A percentile compares a stretch with the other conserved stretches of the same genome.
Evolutionary conservation across 2,797 vertebrate species (phyloP).

Genomic region (Enteromius thamalakanensis): DNA sequence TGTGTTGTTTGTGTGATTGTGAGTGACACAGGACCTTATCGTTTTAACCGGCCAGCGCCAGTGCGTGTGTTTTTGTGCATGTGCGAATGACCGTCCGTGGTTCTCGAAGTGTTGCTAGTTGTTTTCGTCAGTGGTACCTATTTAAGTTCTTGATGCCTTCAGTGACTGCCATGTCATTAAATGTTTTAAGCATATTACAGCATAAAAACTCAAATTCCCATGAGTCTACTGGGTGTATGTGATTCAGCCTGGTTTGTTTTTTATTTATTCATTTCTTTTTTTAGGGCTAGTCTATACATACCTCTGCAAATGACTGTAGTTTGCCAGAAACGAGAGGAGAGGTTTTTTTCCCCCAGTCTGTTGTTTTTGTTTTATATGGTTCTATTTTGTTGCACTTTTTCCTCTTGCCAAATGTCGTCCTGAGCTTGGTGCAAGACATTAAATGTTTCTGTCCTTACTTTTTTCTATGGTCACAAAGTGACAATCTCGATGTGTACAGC

Average conservation of each 20-base stretch:
- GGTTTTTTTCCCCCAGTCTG: constrained; percentile 43
- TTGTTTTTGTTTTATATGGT: constrained; percentile 49
- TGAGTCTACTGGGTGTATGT: constrained; percentile 8
- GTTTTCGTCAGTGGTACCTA: constrained; percentile 71
- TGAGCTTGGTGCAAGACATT: constrained; percentile 66
- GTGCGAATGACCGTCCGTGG: constrained; percentile 61
- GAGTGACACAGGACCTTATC: constrained; percentile 61
- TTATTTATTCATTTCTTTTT: neutral
- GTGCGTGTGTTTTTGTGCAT: constrained; percentile 49
- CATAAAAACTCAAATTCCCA: constrained; percentile 16
- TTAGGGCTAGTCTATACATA: constrained; percentile 41
- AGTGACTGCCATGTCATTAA: constrained; percentile 37
- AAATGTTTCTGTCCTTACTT: constrained; percentile 70
- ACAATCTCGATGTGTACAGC: constrained; percentile 53
- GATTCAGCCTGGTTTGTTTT: neutral
- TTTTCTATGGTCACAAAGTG: constrained; percentile 63
- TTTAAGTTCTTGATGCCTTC: constrained; percentile 58
- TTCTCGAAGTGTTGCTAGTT: constrained; percentile 64
- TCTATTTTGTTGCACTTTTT: constrained; percentile 63
- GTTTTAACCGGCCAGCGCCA: constrained; percentile 59
- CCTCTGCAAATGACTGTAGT: constrained; percentile 26
- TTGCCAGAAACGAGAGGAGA: constrained; percentile 55
- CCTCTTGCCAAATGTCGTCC: constrained; percentile 48
- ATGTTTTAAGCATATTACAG: constrained; percentile 62
- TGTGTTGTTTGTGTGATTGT: constrained; percentile 63